Evolutionary conservation across 2,888 invertebrate genomes (phyloP), one percentile per base, ranked within the genome.

Genomic region (Stenodera caucasica): DNA sequence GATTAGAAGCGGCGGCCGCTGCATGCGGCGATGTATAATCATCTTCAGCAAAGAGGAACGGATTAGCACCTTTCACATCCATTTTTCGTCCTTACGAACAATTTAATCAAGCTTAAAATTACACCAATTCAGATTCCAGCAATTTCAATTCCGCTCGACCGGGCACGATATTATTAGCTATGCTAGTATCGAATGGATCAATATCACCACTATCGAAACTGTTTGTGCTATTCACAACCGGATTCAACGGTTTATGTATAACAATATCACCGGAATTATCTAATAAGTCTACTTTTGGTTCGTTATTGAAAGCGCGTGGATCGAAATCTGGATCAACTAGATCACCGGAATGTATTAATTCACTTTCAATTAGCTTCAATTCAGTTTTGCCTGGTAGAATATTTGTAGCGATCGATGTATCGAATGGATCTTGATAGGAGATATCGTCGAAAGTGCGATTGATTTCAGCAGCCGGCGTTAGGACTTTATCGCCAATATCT

Each of bases 121-220:
- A 79, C 67, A 84, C 83, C 71, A 93, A 82, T 78, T 94, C 92
- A 53, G 88, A 90, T 77, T 92, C 93, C 0, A 94, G 80, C 18
- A 91, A 77, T 74, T 90, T 91, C 0, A 93, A 78, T 79, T 93
- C 92, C 0, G 90, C 87, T 77, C 86, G 87, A 2, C 92, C 92
- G 0, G 91, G 92, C 65, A 86, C 86, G 49, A 92, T 83, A 73
- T 88, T 86, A 53, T 84, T 83, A 0, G 90, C 91, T 70, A 91
- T 90, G 4, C 92, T 91, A 0, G 93, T 93, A 75, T 94, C 93
- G 73, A 94, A 94, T 0, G 93, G 93, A 82, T 94, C 93, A 32
- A 84, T 77, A 67, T 88, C 83, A 56, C 84, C 83, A 77, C 70
- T 68, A 29, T 66, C 83, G 18, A 61, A 57, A 81, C 59, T 81